Base-by-base conservation (phyloP, 2,888 invertebrate genomes). In the Acanthococcus lagerstroemiae region DNA sequence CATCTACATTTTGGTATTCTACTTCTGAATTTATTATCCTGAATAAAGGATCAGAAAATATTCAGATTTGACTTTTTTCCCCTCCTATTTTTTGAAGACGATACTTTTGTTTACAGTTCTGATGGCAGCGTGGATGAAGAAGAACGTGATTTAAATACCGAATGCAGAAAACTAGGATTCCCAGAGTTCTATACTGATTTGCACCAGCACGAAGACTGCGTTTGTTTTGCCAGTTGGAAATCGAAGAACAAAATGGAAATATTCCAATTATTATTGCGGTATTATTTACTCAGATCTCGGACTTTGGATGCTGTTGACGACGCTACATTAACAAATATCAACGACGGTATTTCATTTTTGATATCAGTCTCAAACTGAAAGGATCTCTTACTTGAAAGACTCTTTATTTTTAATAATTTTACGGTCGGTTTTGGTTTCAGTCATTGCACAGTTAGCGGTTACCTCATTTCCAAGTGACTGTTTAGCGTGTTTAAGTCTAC, bases 301-400 rank as follows among this genome's bases (percentile, higher is more conserved):
- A n/a, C n/a, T n/a, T n/a, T n/a, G n/a, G n/a, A n/a, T n/a, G n/a
- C n/a, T n/a, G n/a, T n/a, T n/a, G n/a, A 21, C 6, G 54, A 54
- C 24, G 12, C 37, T 12, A 21, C 24, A 2, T 44, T 21, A 1
- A 44, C 30, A 3, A 24, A 63, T 52, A 30, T 63, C 21, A 37
- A 52, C 22, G 63, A 63, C 37, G 63, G 54, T 63, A 54, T 22
- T n/a, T n/a, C n/a, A n/a, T n/a, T n/a, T n/a, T n/a, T n/a, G n/a
- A n/a, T n/a, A n/a, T n/a, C n/a, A n/a, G n/a, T n/a, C n/a, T n/a
- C n/a, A n/a, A n/a, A n/a, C n/a, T n/a, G n/a, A n/a, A n/a, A n/a
- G n/a, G n/a, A n/a, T n/a, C n/a, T n/a, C n/a, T n/a, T n/a, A n/a
- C n/a, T n/a, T n/a, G n/a, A n/a, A n/a, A n/a, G n/a, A n/a, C n/a